These are phyloP conservation scores for Urophycis tenuis DNA, from an alignment of 2,797 vertebrate genomes.

Conservation along the genomic window DNA sequence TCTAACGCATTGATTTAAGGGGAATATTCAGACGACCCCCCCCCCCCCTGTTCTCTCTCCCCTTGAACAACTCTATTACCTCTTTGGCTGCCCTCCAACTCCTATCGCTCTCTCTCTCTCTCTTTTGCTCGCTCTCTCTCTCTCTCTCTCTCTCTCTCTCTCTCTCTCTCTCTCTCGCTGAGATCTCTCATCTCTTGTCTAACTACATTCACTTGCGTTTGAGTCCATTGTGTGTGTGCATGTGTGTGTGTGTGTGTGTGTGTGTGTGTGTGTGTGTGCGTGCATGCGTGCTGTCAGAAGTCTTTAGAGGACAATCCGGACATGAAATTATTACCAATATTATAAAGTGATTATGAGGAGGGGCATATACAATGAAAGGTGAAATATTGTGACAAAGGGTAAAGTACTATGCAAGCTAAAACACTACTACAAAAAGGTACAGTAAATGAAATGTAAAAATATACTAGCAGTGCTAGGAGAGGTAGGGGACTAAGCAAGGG, in stretches of 20 bases:
- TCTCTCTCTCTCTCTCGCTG: conserved; percentile 27
- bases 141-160: conserved; percentile 20
- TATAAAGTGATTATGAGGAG: not conserved
- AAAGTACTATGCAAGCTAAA: not conserved
- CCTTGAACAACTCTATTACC: conserved; percentile 36
- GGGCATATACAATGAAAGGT: not conserved
- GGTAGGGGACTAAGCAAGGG: not conserved
- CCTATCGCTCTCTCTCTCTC: conserved; percentile 33
- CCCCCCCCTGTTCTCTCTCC: conserved; percentile 18
- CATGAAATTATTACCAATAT: not conserved
- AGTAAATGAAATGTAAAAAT: not conserved
- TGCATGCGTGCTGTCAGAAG: conserved; percentile 5
- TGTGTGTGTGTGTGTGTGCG: conserved; percentile 1
- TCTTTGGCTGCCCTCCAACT: conserved; percentile 42
- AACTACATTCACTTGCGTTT: not conserved
- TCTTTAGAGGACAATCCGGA: not conserved
- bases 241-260: not conserved
- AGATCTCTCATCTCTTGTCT: conserved; percentile 18
- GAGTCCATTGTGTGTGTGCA: conserved; percentile 5
- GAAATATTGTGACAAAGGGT: not conserved
- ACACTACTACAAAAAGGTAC: not conserved
- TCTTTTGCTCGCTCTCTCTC: conserved; percentile 26
- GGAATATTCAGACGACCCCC: conserved; percentile 25
- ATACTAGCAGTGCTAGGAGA: not conserved
- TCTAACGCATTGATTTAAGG: conserved; percentile 39